Conservation (phyloP, 2,888 invertebrate genomes). For the Cryptocheilus praepositus region DNA sequence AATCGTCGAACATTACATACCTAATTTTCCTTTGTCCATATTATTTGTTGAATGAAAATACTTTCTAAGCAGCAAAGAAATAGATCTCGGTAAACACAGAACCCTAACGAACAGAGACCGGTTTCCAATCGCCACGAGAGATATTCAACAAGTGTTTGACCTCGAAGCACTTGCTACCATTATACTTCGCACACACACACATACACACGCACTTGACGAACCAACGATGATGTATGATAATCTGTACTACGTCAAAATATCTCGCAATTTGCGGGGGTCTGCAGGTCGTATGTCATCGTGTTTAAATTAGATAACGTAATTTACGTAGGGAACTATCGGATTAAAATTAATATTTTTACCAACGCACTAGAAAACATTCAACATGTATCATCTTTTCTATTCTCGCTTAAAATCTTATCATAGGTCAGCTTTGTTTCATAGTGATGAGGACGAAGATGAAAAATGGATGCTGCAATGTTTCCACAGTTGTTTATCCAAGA, state of each 20-base stretch:
- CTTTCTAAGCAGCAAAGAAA: neutral
- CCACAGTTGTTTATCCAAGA: too few relatives aligned
- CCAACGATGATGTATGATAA: neutral
- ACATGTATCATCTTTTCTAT: too few relatives aligned
- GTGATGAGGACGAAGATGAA: too few relatives aligned
- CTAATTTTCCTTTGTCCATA: slow-evolving; percentile 61
- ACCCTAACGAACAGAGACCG: neutral
- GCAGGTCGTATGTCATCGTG: slow-evolving; percentile 42
- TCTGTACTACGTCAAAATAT: slow-evolving; percentile 30
- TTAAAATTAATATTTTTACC: neutral
- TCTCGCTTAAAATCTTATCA: too few relatives aligned
- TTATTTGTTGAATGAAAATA: too few relatives aligned
- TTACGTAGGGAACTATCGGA: neutral
- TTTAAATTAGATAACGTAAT: slow-evolving; percentile 29
- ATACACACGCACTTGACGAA: neutral
- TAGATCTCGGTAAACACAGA: neutral
- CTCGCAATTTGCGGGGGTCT: slow-evolving; percentile 38
- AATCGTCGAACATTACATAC: slow-evolving; percentile 42
- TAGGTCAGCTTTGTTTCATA: too few relatives aligned
- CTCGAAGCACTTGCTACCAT: slow-evolving; percentile 2
- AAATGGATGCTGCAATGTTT: too few relatives aligned
- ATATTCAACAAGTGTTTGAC: slow-evolving; percentile 46
- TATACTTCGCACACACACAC: slow-evolving; percentile 5
- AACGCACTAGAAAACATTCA: too few relatives aligned
- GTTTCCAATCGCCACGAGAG: neutral